Percentiles rank a stretch among this genome's conserved stretches.
Evolutionary conservation across 2,113 vertebrate genomes (phyloP).

Genomic region (mouse (Mus musculus)): GRCm39 chr13:68907001-68907500

Average conservation of each 20-base stretch:
- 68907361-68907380: not conserved
- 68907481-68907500: not conserved
- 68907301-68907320: not conserved
- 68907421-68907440: not conserved
- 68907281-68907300: not conserved
- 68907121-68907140: not conserved
- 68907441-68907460: not conserved
- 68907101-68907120: not conserved
- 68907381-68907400: not conserved
- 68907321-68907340: not conserved
- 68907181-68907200: not conserved
- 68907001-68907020: not conserved
- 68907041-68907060: not conserved
- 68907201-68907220: rapidly evolving
- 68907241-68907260: not conserved
- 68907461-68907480: not conserved
- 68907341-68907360: not conserved
- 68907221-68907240: rapidly evolving
- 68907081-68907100: not conserved
- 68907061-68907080: not conserved
- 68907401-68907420: not conserved
- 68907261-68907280: not conserved
- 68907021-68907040: not conserved
- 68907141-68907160: not conserved
- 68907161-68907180: not conserved